A percentile compares a stretch with the other conserved stretches of the same genome.
phyloP scores from a whole-genome alignment of 2,797 vertebrate genomes.

The Phaenicophaeus curvirostris region DNA sequence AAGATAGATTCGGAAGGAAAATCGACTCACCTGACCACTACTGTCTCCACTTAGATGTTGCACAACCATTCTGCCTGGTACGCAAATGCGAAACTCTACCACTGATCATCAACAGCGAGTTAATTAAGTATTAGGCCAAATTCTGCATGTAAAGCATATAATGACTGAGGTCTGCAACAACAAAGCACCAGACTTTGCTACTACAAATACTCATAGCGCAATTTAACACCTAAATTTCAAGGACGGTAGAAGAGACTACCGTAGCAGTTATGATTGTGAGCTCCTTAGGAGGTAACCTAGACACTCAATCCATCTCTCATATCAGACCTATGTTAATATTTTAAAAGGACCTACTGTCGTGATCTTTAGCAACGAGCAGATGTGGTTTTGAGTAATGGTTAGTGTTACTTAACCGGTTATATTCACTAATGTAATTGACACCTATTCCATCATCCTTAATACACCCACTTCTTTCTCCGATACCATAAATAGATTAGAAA shows the following conservation, averaged over 20 bases:
- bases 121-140: not conserved
- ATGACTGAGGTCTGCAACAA: not conserved
- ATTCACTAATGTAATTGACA: constrained; percentile 65
- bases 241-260: not conserved
- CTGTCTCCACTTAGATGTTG: not conserved
- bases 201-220: not conserved
- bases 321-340: not conserved
- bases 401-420: constrained; percentile 43
- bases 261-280: not conserved
- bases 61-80: not conserved
- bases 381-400: constrained; percentile 45
- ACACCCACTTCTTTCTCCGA: constrained; percentile 71
- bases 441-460: constrained; percentile 64
- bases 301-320: not conserved
- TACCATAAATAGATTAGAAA: constrained; percentile 76
- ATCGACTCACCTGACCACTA: not conserved
- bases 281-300: not conserved
- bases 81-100: not conserved
- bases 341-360: not conserved
- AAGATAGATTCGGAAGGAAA: not conserved
- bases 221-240: not conserved
- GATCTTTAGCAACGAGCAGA: constrained; percentile 12
- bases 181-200: not conserved
- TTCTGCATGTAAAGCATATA: not conserved
- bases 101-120: not conserved